Base-by-base conservation (phyloP, 2,113 vertebrate species). In the Crotalus tigris region DNA sequence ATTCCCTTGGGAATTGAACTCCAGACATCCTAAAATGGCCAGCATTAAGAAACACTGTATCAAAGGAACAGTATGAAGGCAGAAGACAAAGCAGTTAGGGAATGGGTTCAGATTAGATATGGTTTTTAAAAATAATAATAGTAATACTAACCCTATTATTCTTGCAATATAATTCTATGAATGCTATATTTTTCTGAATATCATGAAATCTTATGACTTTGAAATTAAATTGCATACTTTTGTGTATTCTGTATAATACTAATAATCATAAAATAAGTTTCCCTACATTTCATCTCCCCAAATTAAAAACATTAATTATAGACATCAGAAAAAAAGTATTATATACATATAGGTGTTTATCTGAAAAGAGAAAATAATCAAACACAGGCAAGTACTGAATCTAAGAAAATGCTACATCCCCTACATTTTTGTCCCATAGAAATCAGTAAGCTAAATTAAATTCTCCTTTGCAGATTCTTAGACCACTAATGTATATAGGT, bases 301-400 rank as follows among this genome's bases (percentile, higher is more conserved):
- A 90, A 91, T 92, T 96, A 95, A 91, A 92, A 94, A 89, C 87
- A 44, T 49, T 87, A 94, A 86, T 94, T 87, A 26, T 85, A 94
- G 58, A 19, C 0, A 88, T 0, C 1, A 59, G 49, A 91, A 95
- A 93, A 91, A 85, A 61, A 96, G 85, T n/a, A 93, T 69, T 90
- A 59, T 3, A 88, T 91, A 29, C 39, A 57, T 55, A 81, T 6
- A 53, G 49, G 4, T 69, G 12, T 58, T 93, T 2, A 85, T 89
- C n/a, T 59, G 39, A 90, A 61, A 33, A 85, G 24, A 9, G 53
- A 51, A 86, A 1, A 33, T 64, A 88, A 54, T 59, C 15, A 7
- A 75, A n/a, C 44, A 9, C 44, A 85, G 75, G 46, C 10, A 33
- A 49, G 8, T 39, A 91, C 10, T 24, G 86, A 26, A 11, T 85